These are phyloP conservation scores for Todus mexicanus DNA, from an alignment of 2,797 vertebrate genomes.

Conservation along the genomic window DNA sequence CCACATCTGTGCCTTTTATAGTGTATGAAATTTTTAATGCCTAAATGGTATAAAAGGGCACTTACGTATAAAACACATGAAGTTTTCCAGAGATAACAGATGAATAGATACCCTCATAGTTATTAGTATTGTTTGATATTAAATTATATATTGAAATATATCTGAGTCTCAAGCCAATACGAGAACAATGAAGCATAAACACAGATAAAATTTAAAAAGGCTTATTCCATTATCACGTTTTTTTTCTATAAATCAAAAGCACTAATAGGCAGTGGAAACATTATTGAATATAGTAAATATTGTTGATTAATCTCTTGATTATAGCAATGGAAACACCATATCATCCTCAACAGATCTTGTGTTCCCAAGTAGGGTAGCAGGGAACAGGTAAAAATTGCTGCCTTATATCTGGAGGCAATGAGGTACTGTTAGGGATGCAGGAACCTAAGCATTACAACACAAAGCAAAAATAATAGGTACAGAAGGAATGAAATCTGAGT, in stretches of 20 bases:
- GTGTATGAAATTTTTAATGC: background rate
- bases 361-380: background rate
- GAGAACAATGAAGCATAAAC: background rate
- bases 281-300: background rate
- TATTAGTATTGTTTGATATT: background rate
- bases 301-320: background rate
- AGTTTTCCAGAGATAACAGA: background rate
- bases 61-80: background rate
- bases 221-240: background rate
- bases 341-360: background rate
- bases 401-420: background rate
- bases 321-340: background rate
- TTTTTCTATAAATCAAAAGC: background rate
- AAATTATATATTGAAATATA: background rate
- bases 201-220: background rate
- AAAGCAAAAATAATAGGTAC: background rate
- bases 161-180: background rate
- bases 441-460: background rate
- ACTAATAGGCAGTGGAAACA: background rate
- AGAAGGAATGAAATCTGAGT: background rate
- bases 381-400: background rate
- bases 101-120: background rate
- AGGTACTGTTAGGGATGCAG: background rate
- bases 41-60: background rate
- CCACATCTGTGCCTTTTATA: background rate